These are phyloP conservation scores for Coronaproctus castanopsis DNA, from an alignment of 2,888 invertebrate species.

Conservation along the genomic window DNA sequence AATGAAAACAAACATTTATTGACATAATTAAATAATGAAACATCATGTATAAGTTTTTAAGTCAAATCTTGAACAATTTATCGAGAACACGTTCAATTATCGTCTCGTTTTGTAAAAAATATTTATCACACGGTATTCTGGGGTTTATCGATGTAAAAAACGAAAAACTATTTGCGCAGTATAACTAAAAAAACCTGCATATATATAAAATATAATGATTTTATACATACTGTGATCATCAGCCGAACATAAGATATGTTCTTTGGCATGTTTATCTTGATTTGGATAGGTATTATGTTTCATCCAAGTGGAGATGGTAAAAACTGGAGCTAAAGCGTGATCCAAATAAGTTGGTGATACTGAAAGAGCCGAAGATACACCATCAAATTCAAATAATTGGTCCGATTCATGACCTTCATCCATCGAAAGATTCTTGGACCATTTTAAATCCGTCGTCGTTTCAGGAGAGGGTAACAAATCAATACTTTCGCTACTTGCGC, in stretches of 20 bases:
- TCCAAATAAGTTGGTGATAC: slow-evolving; percentile 56
- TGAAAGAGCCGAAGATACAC: slow-evolving; percentile 63
- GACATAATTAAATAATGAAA: too few species aligned
- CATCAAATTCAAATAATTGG: slow-evolving; percentile 91
- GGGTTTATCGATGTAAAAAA: too few species aligned
- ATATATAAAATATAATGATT: too few species aligned
- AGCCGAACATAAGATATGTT: slow-evolving; percentile 88
- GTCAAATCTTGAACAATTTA: too few species aligned
- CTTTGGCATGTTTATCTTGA: slow-evolving; percentile 76
- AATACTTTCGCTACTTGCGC: slow-evolving; percentile 60
- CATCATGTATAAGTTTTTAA: too few species aligned
- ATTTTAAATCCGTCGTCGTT: slow-evolving; percentile 36
- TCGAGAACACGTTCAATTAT: too few species aligned
- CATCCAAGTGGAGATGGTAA: slow-evolving; percentile 88
- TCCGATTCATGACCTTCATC: slow-evolving; percentile 54
- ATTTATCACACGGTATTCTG: too few species aligned
- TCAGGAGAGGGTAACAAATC: slow-evolving; percentile 54
- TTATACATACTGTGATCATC: slow-evolving; percentile 77
- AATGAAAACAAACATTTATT: too few species aligned
- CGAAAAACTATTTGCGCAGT: too few species aligned
- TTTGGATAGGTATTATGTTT: slow-evolving; percentile 63
- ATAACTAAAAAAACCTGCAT: too few species aligned
- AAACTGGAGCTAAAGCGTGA: slow-evolving; percentile 56
- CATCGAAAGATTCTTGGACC: slow-evolving; percentile 37
- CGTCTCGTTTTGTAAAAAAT: too few species aligned